Base-by-base conservation (phyloP, 2,888 invertebrate genomes). In the Gymnosoma rotundatum region DNA sequence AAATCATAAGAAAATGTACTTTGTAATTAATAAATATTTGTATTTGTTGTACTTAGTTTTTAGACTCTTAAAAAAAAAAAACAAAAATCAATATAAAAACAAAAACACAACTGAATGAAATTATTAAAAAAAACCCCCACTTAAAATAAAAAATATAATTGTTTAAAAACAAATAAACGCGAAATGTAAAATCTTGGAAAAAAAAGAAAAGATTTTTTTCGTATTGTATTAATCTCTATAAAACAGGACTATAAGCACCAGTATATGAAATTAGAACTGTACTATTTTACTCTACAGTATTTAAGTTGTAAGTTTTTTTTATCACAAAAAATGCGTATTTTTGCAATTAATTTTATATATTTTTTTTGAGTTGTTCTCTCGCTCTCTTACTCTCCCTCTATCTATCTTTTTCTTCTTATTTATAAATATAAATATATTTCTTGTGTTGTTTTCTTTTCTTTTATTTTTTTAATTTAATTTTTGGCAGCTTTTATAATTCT, bases 1-100 rank as follows among this genome's bases (percentile, higher is more conserved):
- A 80, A 70, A 16, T 52, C 52, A 74, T 72, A 70, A 76, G 66
- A 72, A 63, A 81, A 7, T 69, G 84, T 84, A 84, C 81, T 84
- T 80, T 84, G 84, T 84, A 84, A 81, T 81, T 74, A 78, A 84
- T 81, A 78, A 81, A 84, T 84, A 84, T 73, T 78, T 84, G 84
- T 84, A 81, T 84, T 81, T 84, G 84, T 84, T 84, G 84, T 84
- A 84, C 84, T 84, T 84, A 84, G 84, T 78, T 81, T 78, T 81
- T 81, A 84, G 78, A 67, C 50, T 64, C 64, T 67, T 67, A 52
- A 80, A 60, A 14, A 61, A 61, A 32, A 32, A 32, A 32, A 2
- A 32, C 25, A 32, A 16, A 61, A 61, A 52, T 64, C 45, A 54
- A 60, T 38, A 78, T 45, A 72, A 32, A 76, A 50, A 74, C 38